Percentiles rank a stretch among this genome's conserved stretches.
phyloP scores from a whole-genome alignment of 2,797 vertebrate species.

The Xiphorhynchus erythropygius region DNA sequence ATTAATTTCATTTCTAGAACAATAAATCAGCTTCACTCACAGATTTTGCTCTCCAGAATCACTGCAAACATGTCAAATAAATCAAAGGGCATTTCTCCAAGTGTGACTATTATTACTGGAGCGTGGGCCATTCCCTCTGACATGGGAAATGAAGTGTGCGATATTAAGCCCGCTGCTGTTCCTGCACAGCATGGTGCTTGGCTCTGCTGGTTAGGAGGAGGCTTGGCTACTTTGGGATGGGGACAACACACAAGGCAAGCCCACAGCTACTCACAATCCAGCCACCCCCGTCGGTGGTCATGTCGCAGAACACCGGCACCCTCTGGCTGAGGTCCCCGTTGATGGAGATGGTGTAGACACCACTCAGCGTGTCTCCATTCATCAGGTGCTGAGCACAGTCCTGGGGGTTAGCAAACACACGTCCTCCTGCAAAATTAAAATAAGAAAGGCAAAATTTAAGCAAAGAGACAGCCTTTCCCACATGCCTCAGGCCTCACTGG shows the following conservation, averaged over 20 bases:
- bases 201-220: not conserved
- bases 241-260: fast-evolving
- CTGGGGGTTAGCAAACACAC: conserved; percentile 92
- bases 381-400: conserved; percentile 96
- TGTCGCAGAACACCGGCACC: conserved; percentile 95
- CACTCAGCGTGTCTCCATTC: conserved; percentile 90
- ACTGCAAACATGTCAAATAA: conserved; percentile 67
- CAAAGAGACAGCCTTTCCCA: not conserved
- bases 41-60: conserved; percentile 63
- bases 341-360: conserved; percentile 93
- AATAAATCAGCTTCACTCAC: conserved; percentile 68
- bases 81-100: conserved; percentile 66
- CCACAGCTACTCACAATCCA: conserved; percentile 89
- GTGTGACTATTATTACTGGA: conserved; percentile 54
- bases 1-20: conserved; percentile 73
- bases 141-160: not conserved
- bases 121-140: conserved; percentile 12
- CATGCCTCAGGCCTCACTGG: fast-evolving
- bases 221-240: not conserved
- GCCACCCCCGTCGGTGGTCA: conserved; percentile 92
- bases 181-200: fast-evolving
- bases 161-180: not conserved
- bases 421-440: conserved; percentile 81
- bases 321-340: conserved; percentile 89
- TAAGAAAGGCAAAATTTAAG: not conserved